These are phyloP conservation scores for Chouioia cunea DNA, from an alignment of 2,888 invertebrate genomes.

Conservation along the genomic window DNA sequence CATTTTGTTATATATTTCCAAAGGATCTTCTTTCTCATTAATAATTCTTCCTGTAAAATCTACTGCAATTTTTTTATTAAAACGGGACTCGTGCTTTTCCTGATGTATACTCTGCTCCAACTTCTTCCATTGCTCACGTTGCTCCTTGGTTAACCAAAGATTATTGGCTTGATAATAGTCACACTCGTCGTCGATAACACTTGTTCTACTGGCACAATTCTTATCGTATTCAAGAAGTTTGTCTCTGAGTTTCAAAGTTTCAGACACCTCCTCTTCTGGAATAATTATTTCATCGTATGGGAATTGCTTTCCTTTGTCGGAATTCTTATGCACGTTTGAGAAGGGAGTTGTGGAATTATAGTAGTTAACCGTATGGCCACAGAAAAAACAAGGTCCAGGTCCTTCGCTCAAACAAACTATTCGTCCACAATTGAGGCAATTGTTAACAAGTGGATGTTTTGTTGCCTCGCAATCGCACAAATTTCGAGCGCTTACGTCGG, in stretches of 20 bases:
- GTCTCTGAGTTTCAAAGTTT: constrained; percentile 76
- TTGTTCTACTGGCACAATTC: constrained; percentile 78
- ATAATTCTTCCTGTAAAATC: constrained; percentile 78
- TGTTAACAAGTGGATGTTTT: constrained; percentile 90
- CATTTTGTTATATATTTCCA: constrained; percentile 39
- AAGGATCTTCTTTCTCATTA: constrained; percentile 50
- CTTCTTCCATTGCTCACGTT: constrained; percentile 76
- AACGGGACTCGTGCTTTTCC: constrained; percentile 78
- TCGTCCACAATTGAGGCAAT: constrained; percentile 93
- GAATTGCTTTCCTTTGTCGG: constrained; percentile 8
- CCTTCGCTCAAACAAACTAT: constrained; percentile 97
- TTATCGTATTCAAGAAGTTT: constrained; percentile 87
- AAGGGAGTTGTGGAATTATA: constrained; percentile 9
- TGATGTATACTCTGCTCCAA: constrained; percentile 78
- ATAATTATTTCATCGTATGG: constrained; percentile 9
- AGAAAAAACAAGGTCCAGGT: constrained; percentile 95
- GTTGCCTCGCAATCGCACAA: constrained; percentile 92
- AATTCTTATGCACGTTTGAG: no score
- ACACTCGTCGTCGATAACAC: constrained; percentile 92
- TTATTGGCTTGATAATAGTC: constrained; percentile 91
- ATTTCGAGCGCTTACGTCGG: constrained; percentile 19
- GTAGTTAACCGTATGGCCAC: constrained; percentile 81
- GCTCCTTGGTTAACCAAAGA: constrained; percentile 83
- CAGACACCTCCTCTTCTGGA: not conserved
- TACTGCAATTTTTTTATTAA: constrained; percentile 76